Evolutionary conservation across 2,113 vertebrate species (phyloP), one percentile per base, ranked within the genome.

Genomic region (Lasiurus borealis): DNA sequence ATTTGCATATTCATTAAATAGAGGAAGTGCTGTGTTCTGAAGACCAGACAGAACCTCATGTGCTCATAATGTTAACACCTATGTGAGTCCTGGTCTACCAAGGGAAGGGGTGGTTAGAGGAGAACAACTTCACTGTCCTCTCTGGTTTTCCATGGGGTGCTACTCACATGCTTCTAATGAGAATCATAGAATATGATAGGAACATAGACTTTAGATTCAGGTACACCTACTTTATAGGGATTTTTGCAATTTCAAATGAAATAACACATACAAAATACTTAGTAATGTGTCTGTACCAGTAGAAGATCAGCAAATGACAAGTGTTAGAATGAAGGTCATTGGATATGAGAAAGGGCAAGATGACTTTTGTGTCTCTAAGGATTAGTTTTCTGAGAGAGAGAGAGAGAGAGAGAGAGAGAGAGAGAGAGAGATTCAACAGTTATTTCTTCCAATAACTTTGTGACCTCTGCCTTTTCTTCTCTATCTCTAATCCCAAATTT

Each of bases 181-280:
- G 25, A 89, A 18, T 83, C 4, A 48, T 54, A 7, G 12, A 23
- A 54, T 6, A 10, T 14, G 21, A 57, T 5, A 69, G 13, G 16
- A 84, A 34, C 15, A 85, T 2, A 46, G 59, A 62, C 1, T 46
- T 68, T 68, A 90, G 31, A 91, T 6, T 83, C 31, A 72, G 46
- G 54, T 19, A 34, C 4, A 84, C 15, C 16, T 85, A 13, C 13
- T 75, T 86, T 36, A n/a, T 46, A 15, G 68, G 48, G 10, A n/a
- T 80, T 18, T 88, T 88, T 36, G 31, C 19, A 31, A 36, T 71
- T 93, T 94, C 27, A 83, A 77, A 66, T 71, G 46, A 88, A 87
- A 23, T 36, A 46, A 44, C 75, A 36, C 27, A 46, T 68, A 10
- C 27, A 27, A 68, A 66, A 10, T 87, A 50, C 21, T 5, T 48